Evolutionary conservation across 2,797 vertebrate species (phyloP), one percentile per base, ranked within the genome.

Genomic region (Rhabdomys pumilio): DNA sequence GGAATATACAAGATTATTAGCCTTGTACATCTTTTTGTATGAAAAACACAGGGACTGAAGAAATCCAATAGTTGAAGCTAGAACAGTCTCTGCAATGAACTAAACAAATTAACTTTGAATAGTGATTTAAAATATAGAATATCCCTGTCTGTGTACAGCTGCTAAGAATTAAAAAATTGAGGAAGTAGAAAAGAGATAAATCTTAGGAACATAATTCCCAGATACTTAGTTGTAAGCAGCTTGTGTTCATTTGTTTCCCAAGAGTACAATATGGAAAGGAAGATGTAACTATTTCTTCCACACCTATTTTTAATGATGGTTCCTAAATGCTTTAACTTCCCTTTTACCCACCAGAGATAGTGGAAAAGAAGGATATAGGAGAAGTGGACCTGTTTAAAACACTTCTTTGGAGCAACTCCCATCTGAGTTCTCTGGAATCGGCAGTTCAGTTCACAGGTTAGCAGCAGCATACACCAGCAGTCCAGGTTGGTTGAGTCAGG

Each of bases 71-170:
- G 91, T 29, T 63, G 75, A 89, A 95, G 29, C 44, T 95, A 85
- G 44, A 88, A 92, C 22, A 80, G 34, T 90, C 17, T 83, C 50
- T 94, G 38, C 59, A 89, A 77, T 34, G 86, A 95, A 55, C 14
- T 90, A 85, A 69, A 50, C 88, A 85, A 94, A 93, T 91, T n/a
- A 96, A 93, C 91, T n/a, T 55, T 95, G 50, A 31, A 80, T 76
- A 85, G 47, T 96, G 92, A 93, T 47, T 59, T 80, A n/a, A 89
- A 87, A 89, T 92, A 87, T 55, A 90, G 69, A 89, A 81, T 75
- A 69, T 76, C 59, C 61, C 38, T 59, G 12, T 85, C 13, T 91
- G n/a, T 84, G 20, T 90, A 63, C 44, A 92, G 41, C 3, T 81
- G 15, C 92, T 91, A 80, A 89, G 77, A 84, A 67, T 75, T 93